A percentile compares a stretch with the other conserved stretches of the same genome.
Conservation (phyloP, 2,113 vertebrate genomes). For the Macaca nemestrina region DNA sequence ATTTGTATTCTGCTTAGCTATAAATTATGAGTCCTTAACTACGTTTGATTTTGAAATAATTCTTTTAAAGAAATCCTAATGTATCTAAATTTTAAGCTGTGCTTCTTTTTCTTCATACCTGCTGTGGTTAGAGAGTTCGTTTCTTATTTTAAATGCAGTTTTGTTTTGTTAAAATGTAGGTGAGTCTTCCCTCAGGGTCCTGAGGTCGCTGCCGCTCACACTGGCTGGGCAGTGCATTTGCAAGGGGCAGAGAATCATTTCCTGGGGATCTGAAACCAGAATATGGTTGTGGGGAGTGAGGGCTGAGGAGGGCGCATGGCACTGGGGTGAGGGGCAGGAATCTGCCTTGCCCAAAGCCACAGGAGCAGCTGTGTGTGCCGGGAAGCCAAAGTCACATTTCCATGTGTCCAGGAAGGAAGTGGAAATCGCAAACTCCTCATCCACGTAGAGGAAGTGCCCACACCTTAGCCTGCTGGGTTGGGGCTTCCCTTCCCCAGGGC, state of each 20-base stretch:
- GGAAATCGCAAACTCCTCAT: background rate
- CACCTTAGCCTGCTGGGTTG: background rate
- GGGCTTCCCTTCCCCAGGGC: too few relatives aligned
- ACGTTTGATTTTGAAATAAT: background rate
- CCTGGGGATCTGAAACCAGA: too few relatives aligned
- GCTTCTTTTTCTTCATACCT: background rate
- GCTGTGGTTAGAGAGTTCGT: background rate
- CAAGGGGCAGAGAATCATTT: background rate
- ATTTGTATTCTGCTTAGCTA: background rate
- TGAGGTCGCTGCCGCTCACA: background rate
- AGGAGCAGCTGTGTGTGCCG: too few relatives aligned
- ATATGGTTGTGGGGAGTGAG: too few relatives aligned
- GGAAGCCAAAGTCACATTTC: background rate
- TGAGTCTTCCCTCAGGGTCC: rapidly evolving
- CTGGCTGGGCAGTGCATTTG: background rate
- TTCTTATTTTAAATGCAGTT: background rate
- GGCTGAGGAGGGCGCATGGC: too few relatives aligned
- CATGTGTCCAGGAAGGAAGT: background rate
- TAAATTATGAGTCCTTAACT: too few relatives aligned
- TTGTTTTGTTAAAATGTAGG: background rate
- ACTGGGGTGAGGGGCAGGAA: background rate
- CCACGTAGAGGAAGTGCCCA: too few relatives aligned
- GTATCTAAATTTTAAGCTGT: background rate
- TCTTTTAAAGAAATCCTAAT: background rate
- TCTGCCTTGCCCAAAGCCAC: too few relatives aligned